Evolutionary conservation across 2,113 vertebrate genomes (phyloP), one percentile per base, ranked within the genome.

Genomic region (Tricholaema leucomelas): DNA sequence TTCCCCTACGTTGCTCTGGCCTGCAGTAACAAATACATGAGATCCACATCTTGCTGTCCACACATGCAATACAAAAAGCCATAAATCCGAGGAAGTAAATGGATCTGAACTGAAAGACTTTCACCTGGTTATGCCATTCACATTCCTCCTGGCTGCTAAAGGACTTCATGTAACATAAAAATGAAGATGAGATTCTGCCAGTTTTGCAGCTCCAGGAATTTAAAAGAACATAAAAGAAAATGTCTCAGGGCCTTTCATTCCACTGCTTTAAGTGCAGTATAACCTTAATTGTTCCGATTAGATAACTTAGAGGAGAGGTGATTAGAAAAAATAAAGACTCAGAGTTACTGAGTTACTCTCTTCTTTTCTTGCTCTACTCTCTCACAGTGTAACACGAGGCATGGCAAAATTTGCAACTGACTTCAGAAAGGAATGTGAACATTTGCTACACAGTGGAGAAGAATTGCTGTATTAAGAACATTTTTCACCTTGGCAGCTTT

Each of bases 181-280:
- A 97, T 95, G 96, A 97, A 97, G 97, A 97, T 96, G 97, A 96
- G 80, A 96, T 96, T 97, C 94, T 96, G 97, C 97, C 97, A 96
- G 91, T 95, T 97, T 96, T 92, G 93, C 96, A 97, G 96, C 96
- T 96, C 91, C 50, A 90, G 88, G 95, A 97, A 96, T 96, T 97
- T 93, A 91, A 97, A 97, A 97, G 97, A 98, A 98, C 98, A 98
- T 98, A 98, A 98, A 98, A 98, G 98, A 98, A 97, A 98, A 97
- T 87, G 95, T 94, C 92, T 89, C 89, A 94, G 91, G 79, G 74
- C 85, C 84, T 97, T 96, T 92, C 78, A 89, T 92, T 96, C 85
- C 40, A 7, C 78, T 92, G 82, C 50, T 88, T 85, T 92, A 95
- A 90, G 84, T 19, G 72, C 91, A 92, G 77, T 78, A 88, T 90